Percentiles rank a stretch among this genome's conserved stretches.
Evolutionary conservation across 2,113 vertebrate species (phyloP).

Genomic region (Ophthalmolycus amberensis): DNA sequence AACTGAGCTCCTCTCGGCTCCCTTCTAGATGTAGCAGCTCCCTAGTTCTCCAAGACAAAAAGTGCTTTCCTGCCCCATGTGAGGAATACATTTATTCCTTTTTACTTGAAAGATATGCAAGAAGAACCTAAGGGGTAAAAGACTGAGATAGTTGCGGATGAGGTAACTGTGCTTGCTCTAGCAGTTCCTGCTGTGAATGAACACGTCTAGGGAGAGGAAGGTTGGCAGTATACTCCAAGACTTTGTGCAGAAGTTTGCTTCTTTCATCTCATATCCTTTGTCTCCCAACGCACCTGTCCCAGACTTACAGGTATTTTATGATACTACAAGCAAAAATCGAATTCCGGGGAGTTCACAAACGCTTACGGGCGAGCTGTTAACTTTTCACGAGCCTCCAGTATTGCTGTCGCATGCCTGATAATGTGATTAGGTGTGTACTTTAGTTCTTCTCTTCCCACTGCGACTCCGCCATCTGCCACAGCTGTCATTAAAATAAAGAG

Average conservation of each 20-base stretch:
- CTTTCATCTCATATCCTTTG: conserved; percentile 14
- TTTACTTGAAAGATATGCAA: conserved; percentile 12
- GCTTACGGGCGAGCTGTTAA: background rate
- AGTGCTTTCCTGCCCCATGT: conserved; percentile 64
- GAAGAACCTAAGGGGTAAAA: conserved; percentile 18
- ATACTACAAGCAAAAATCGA: conserved; percentile 1
- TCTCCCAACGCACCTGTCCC: conserved; percentile 28
- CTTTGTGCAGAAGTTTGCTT: conserved; percentile 54
- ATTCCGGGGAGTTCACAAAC: conserved; percentile 31
- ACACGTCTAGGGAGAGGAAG: conserved; percentile 35
- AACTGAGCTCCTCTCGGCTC: conserved; percentile 27
- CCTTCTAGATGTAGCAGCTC: conserved; percentile 66
- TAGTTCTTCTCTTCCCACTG: background rate
- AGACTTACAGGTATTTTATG: conserved; percentile 9
- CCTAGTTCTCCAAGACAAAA: conserved; percentile 16
- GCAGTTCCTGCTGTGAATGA: conserved; percentile 39
- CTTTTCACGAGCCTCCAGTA: background rate
- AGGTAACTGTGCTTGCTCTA: conserved; percentile 55
- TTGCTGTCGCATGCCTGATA: background rate
- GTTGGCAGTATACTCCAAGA: conserved; percentile 58
- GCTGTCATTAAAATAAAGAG: background rate
- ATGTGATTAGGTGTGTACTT: background rate
- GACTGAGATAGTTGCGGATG: conserved; percentile 2
- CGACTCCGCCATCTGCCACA: background rate
- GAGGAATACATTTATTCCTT: conserved; percentile 5